Percentiles rank a stretch among this genome's conserved stretches.
Evolutionary conservation across 1,140 invertebrate species (phyloP).

Genomic region (honey bee (Apis mellifera)): DNA sequence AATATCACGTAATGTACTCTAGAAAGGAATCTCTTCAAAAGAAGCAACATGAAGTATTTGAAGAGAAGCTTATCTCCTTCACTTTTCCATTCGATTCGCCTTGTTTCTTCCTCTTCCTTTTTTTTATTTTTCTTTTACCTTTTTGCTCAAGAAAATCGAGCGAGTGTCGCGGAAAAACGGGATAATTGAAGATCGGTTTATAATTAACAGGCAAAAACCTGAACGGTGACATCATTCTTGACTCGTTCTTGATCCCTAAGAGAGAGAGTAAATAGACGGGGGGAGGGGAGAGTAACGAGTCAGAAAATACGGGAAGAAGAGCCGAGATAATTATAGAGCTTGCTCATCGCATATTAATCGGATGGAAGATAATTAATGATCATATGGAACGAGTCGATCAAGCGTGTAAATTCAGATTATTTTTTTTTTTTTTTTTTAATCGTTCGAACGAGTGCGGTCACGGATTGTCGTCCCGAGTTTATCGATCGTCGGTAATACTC

Average conservation of each 20-base stretch:
- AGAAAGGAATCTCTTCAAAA: background rate
- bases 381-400: background rate
- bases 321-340: background rate
- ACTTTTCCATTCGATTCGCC: background rate
- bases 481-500: background rate
- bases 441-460: accelerated
- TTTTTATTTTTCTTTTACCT: no score
- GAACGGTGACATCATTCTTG: background rate
- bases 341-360: background rate
- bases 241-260: background rate
- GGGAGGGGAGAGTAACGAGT: background rate
- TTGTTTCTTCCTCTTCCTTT: background rate
- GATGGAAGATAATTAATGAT: background rate
- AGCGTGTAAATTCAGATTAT: background rate
- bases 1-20: no score
- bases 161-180: background rate
- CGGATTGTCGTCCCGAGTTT: background rate
- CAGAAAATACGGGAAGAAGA: conserved; percentile 3
- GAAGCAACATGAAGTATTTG: background rate
- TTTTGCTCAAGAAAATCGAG: background rate
- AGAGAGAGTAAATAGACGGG: background rate
- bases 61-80: background rate
- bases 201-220: conserved; percentile 14
- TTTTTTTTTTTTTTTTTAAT: no score
- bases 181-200: conserved; percentile 1